phyloP scores from a whole-genome alignment of 2,888 invertebrate species.

The Trissoscelio sp. region DNA sequence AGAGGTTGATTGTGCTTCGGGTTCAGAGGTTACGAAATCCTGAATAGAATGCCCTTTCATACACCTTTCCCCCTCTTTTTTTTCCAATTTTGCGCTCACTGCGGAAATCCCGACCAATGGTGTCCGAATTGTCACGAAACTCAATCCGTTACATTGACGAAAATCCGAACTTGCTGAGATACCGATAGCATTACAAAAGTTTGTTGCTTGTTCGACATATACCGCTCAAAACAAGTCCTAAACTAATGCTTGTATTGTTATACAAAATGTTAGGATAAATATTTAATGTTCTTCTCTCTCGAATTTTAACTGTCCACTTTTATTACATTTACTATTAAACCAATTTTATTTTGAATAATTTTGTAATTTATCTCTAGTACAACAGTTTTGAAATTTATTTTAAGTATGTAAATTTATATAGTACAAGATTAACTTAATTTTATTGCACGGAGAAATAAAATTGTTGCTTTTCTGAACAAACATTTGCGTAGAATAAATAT shows the following conservation, averaged over 20 bases:
- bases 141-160: conserved; percentile 25
- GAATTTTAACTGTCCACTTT: too few species aligned
- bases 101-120: conserved; percentile 27
- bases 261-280: not conserved
- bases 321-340: too few species aligned
- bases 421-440: too few species aligned
- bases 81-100: conserved; percentile 10
- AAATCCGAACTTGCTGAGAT: conserved; percentile 21
- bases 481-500: too few species aligned
- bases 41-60: not conserved
- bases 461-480: too few species aligned
- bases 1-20: too few species aligned
- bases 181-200: conserved; percentile 23
- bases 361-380: too few species aligned
- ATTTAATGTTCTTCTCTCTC: not conserved
- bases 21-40: conserved; percentile 23
- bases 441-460: too few species aligned
- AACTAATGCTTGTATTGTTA: conserved; percentile 5
- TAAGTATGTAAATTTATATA: too few species aligned
- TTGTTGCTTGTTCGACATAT: conserved; percentile 11
- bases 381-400: too few species aligned
- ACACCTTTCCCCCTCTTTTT: not conserved
- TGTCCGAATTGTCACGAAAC: conserved; percentile 18
- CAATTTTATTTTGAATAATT: too few species aligned
- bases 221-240: not conserved